Conservation (phyloP, 2,888 invertebrate species). For the Tiphia femorata region DNA sequence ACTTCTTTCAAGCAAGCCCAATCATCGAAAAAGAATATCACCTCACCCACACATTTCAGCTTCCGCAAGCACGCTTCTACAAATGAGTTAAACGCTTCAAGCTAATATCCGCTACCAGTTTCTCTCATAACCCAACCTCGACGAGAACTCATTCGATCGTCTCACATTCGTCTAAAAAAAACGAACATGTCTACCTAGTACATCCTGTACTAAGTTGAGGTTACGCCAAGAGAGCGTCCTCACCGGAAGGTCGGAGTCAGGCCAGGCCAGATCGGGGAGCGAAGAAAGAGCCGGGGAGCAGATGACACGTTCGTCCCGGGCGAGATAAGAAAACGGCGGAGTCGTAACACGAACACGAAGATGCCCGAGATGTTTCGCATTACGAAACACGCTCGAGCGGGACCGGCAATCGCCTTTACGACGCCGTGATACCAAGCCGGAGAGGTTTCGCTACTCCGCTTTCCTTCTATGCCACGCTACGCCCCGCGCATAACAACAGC, state of each 20-base stretch:
- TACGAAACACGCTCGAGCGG: constrained; percentile 58
- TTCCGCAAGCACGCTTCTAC: no score
- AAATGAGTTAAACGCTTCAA: no score
- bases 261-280: constrained; percentile 17
- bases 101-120: no score
- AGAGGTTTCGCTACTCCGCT: constrained; percentile 1
- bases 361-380: constrained; percentile 66
- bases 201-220: no score
- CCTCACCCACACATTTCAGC: no score
- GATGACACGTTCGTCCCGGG: constrained; percentile 65
- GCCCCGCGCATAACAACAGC: constrained; percentile 48
- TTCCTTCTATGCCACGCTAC: constrained; percentile 23
- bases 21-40: no score
- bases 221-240: neutral
- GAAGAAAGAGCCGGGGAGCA: constrained; percentile 50
- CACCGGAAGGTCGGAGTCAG: constrained; percentile 28
- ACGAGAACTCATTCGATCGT: no score
- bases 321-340: constrained; percentile 62
- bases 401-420: constrained; percentile 64
- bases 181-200: no score
- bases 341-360: constrained; percentile 65
- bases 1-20: no score
- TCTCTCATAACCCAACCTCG: no score
- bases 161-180: no score
- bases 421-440: constrained; percentile 54